These are phyloP conservation scores for Drosophila nr. perissopoda DNA, from an alignment of 2,888 invertebrate species.

Conservation along the genomic window DNA sequence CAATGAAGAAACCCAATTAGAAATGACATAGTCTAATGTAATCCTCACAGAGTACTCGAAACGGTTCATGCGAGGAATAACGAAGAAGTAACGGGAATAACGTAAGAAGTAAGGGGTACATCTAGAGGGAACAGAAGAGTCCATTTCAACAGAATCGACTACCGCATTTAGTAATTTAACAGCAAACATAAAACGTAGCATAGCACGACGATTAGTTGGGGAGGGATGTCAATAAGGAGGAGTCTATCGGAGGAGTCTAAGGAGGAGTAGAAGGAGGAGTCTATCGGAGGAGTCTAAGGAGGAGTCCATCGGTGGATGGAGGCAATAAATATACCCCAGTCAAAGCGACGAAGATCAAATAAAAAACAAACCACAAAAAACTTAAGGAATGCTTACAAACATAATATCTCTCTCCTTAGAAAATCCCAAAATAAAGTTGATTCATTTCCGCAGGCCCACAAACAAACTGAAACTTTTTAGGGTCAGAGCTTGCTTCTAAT, in stretches of 20 bases:
- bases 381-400: neutral
- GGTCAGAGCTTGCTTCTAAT: neutral
- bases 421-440: neutral
- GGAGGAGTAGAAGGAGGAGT: too few species aligned
- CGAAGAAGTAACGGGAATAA: too few species aligned
- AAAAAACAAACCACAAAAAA: neutral
- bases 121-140: neutral
- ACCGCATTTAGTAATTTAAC: neutral
- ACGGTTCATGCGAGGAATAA: too few species aligned
- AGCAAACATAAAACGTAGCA: neutral
- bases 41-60: too few species aligned
- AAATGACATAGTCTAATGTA: neutral
- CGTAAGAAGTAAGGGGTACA: too few species aligned
- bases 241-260: too few species aligned
- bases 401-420: neutral
- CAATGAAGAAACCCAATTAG: neutral
- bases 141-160: neutral
- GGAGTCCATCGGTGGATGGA: neutral
- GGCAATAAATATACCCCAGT: neutral
- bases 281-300: too few species aligned
- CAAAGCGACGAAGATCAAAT: neutral
- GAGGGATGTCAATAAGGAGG: neutral
- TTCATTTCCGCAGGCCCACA: neutral
- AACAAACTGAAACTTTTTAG: neutral
- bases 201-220: neutral